Evolutionary conservation across 1,140 invertebrate species (phyloP), one percentile per base, ranked within the genome.

Genomic region (Agrilus planipennis): DNA sequence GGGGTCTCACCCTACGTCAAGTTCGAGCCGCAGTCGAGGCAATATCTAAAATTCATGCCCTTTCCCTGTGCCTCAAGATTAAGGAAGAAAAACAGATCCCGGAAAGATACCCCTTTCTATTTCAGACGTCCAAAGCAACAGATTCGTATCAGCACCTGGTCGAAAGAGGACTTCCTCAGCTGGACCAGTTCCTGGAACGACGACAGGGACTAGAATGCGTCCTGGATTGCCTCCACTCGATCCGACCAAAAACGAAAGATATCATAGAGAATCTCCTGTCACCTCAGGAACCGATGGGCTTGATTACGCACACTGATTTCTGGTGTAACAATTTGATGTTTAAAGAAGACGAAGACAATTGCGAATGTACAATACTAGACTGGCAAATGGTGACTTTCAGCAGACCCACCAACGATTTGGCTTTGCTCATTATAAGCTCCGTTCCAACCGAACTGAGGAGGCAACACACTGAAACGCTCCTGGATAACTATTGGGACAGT

Each of bases 341-440:
- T 51, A 64, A 68, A 21, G 70, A 75, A 45, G 52, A 59, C 16
- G 50, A 57, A 32, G 38, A 40, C 11, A 11, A 4, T 15, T 46
- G 43, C 36, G 61, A 64, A 14, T 87, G 82, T 51, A 70, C 72
- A 15, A 79, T 84, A 15, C 59, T 87, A 12, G 82, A 85, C 55
- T 87, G 82, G 82, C 82, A 86, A 66, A 85, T 87, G 82, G 78
- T 84, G 35, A 83, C 81, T 0, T 75, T 82, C 42, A 81, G 80
- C 38, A 64, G 76, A 42, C 76, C 77, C 1, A 81, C 77, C n/a
- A 84, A 85, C 51, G 84, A 87, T 55, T 65, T 86, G 0, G 82
- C 84, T 1, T 57, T 86, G 16, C 61, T 87, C n/a, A 57, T 87
- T 2, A 69, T 85, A n/a, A 84, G 80, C 41, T 85, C 81, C 1